Base-by-base conservation (phyloP, 2,888 invertebrate genomes). In the Conops quadrifasciatus region DNA sequence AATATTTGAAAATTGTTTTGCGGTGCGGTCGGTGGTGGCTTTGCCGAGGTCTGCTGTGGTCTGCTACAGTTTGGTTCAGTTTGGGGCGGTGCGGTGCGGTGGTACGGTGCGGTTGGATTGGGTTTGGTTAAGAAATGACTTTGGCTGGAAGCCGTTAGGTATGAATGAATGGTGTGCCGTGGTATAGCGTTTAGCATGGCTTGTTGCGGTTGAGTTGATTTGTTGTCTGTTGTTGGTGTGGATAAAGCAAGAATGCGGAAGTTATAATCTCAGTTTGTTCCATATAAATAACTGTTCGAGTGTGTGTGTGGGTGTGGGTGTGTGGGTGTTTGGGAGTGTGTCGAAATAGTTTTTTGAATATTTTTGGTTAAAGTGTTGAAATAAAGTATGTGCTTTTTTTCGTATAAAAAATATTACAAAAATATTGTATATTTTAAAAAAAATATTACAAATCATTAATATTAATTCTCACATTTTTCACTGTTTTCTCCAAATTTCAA, bases 1-100 rank as follows among this genome's bases (percentile, higher is more conserved):
- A 78, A 78, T 76, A 77, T 80, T 76, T 75, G 78, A 72, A 76
- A 77, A 74, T 76, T 74, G 76, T 78, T 72, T 67, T 75, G 72
- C 60, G 66, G 70, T 62, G 51, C 19, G 56, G 51, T 43, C 15
- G 36, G 19, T 24, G 49, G 49, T 68, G 26, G 51, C 47, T 62
- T 26, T 49, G 30, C 53, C 28, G 24, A 45, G 36, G 36, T n/a
- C 24, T 11, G 11, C 9, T 15, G 49, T 49, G 49, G 49, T 49
- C n/a, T 53, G 53, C 43, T 4, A 45, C 43, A 43, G 21, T 45
- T 49, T 47, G 49, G 26, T 16, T 16, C n/a, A 1, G 43, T 56
- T 67, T 13, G 24, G 26, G 36, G 19, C n/a, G 51, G 26, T 28
- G 26, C 16, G 65, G 16, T 36, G 19, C 26, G 19, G 65, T 65